phyloP scores from a whole-genome alignment of 2,113 vertebrate genomes.

The Stomatorhinus ivindoensis region DNA sequence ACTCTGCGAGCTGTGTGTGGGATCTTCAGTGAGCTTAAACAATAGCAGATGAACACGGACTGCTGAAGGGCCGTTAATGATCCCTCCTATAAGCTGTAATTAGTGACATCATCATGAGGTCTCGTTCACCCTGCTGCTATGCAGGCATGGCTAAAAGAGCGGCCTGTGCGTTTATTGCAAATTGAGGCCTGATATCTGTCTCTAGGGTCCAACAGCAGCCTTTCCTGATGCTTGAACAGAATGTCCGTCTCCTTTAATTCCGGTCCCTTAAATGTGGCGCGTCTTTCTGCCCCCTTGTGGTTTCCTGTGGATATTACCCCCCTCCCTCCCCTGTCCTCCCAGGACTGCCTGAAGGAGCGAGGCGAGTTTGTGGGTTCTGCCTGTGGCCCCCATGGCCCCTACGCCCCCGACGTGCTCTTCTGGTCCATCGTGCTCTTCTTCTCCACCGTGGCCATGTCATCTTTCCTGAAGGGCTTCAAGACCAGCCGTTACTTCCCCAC shows the following conservation, averaged over 20 bases:
- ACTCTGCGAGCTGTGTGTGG: background rate
- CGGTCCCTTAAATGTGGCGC: background rate
- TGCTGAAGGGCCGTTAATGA: background rate
- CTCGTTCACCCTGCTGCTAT: background rate
- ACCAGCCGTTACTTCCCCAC: constrained; percentile 96
- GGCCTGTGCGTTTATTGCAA: background rate
- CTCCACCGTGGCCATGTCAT: constrained; percentile 87
- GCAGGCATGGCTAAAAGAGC: background rate
- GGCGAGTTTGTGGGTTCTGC: constrained; percentile 81
- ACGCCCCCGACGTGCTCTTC: constrained; percentile 91
- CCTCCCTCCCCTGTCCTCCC: constrained; percentile 25
- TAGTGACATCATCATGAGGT: background rate
- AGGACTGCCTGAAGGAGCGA: constrained; percentile 80
- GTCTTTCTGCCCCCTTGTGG: background rate
- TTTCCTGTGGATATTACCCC: background rate
- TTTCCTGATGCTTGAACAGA: background rate
- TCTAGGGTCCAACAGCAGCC: background rate
- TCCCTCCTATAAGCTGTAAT: background rate
- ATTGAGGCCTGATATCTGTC: background rate
- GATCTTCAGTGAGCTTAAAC: background rate
- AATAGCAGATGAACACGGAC: background rate
- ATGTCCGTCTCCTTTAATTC: background rate
- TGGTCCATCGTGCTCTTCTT: constrained; percentile 98
- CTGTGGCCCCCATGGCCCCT: constrained; percentile 87
- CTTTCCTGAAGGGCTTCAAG: constrained; percentile 96